Evolutionary conservation across 2,888 invertebrate genomes (phyloP), one percentile per base, ranked within the genome.

Genomic region (Eilema caniola): DNA sequence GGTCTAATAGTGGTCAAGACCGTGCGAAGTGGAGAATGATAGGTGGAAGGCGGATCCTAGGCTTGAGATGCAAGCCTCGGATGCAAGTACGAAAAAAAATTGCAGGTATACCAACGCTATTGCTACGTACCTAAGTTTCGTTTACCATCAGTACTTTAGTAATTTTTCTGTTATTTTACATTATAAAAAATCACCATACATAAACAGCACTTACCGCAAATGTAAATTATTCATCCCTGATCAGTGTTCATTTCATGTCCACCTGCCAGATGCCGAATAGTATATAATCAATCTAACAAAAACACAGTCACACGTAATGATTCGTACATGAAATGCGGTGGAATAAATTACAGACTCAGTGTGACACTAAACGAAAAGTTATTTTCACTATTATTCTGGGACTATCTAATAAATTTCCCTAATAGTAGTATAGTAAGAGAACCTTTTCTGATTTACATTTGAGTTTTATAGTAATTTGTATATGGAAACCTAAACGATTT

Each of bases 321-420:
- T 53, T 53, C 53, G 2, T n/a, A 53, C 53, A 53, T 53, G 53
- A 53, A 47, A 53, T 53, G 47, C n/a, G n/a, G 53, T 53, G 2
- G 53, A n/a, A 53, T 53, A n/a, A 53, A 53, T 53, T 53, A 53
- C 53, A 47, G 47, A 47, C 47, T 47, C 74, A 71, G 71, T 47
- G 47, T 47, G 47, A 53, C 53, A 53, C 53, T 53, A 53, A 53
- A 53, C 53, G 10, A n/a, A 20, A 53, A 53, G 53, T 53, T n/a
- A 53, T n/a, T 53, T 53, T 53, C 53, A n/a, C 53, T n/a, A 53
- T 20, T 53, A 53, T 20, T 53, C 10, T 10, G 53, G 3, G n/a
- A 53, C 53, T n/a, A 53, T 53, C 47, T 16, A 47, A 47, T 20
- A 47, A 41, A 41, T 41, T 41, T 47, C 20, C 7, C 20, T 47